Evolutionary conservation across 2,888 invertebrate species (phyloP).

Genomic region (Parnassius glacialis): DNA sequence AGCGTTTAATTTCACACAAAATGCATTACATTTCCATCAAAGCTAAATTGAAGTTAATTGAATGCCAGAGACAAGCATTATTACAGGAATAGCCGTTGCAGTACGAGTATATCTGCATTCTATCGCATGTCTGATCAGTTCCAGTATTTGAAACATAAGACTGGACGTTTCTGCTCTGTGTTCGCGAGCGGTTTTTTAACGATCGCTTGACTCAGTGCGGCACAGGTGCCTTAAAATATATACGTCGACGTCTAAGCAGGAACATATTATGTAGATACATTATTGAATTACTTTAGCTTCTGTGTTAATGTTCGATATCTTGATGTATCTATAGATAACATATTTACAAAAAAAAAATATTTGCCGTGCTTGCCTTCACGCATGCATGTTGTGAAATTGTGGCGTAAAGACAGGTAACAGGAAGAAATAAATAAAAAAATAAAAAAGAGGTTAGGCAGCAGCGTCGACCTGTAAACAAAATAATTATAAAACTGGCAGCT

Average conservation of each 20-base stretch:
- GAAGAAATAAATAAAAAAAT: no score
- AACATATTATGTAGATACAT: slow-evolving; percentile 5
- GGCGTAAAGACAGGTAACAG: no score
- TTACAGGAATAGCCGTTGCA: slow-evolving; percentile 16
- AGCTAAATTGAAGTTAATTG: slow-evolving; percentile 25
- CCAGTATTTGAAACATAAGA: slow-evolving; percentile 18
- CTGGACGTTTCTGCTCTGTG: slow-evolving; percentile 6
- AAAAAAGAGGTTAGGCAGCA: no score
- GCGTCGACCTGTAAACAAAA: no score
- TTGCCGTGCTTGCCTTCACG: no score
- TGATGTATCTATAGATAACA: no score
- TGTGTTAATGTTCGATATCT: no score
- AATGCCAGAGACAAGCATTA: slow-evolving; percentile 22
- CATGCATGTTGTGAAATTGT: no score
- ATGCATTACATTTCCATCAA: slow-evolving; percentile 23
- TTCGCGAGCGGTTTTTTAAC: slow-evolving; percentile 1
- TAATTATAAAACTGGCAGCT: no score
- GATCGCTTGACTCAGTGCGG: slow-evolving; percentile 12
- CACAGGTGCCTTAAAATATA: neutral
- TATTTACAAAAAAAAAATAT: no score
- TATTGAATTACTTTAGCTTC: neutral
- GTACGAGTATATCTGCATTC: slow-evolving; percentile 21
- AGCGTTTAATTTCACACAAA: slow-evolving; percentile 21
- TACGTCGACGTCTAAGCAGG: neutral
- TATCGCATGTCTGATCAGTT: slow-evolving; percentile 11